Conservation (phyloP, 2,888 invertebrate genomes). For the Cerastis leucographa region DNA sequence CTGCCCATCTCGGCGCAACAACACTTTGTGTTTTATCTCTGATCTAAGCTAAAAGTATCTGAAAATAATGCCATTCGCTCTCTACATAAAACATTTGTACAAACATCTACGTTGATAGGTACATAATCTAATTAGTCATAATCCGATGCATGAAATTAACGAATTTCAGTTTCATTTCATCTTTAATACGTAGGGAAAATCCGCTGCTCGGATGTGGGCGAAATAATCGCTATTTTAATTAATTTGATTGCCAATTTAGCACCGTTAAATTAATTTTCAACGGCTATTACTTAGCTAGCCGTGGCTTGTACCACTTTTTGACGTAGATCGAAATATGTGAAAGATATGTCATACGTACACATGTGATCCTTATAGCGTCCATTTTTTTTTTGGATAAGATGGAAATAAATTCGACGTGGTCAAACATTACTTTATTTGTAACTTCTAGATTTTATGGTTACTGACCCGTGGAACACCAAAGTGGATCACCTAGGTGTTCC, state of each 20-base stretch:
- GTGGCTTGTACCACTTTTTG: constrained; percentile 9
- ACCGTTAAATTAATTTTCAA: constrained; percentile 66
- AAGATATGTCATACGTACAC: neutral
- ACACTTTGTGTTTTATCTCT: neutral
- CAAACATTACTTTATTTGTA: neutral
- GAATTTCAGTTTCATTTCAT: constrained; percentile 50
- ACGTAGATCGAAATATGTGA: neutral
- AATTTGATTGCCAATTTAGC: constrained; percentile 67
- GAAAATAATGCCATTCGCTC: constrained; percentile 2
- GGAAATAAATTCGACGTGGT: neutral
- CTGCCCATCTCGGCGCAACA: neutral
- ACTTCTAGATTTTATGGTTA: neutral
- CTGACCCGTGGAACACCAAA: too few relatives aligned
- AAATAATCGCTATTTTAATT: constrained; percentile 63
- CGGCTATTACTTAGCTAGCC: constrained; percentile 51
- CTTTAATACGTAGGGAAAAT: constrained; percentile 34
- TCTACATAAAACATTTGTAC: neutral
- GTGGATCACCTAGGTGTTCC: too few relatives aligned
- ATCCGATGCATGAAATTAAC: constrained; percentile 49
- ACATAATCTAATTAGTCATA: constrained; percentile 36
- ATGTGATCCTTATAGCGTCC: neutral
- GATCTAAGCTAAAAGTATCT: neutral
- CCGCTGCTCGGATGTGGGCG: constrained; percentile 20
- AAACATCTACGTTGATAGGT: neutral
- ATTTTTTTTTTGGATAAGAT: neutral